Evolutionary conservation across 64 coral and sea anemone species (phyloP).

Genomic region (Montipora sp.): DNA sequence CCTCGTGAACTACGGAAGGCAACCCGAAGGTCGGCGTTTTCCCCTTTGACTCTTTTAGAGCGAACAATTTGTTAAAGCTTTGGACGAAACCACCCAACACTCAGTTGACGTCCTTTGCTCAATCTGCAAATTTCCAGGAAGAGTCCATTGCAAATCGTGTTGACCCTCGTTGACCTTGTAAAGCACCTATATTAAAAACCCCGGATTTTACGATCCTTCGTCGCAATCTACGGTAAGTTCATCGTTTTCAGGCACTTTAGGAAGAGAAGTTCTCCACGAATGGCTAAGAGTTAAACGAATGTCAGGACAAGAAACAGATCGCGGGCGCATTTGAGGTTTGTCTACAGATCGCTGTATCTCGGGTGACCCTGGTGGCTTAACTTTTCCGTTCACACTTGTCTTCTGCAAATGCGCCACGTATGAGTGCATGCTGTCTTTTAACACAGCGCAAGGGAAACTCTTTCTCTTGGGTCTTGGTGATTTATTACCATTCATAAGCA

Average conservation of each 20-base stretch:
- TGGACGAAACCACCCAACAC: too few relatives aligned
- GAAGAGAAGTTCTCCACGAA: slow-evolving; percentile 67
- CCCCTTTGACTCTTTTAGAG: too few relatives aligned
- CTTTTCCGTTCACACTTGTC: not conserved
- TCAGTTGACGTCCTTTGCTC: too few relatives aligned
- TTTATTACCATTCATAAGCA: slow-evolving; percentile 49
- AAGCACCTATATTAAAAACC: too few relatives aligned
- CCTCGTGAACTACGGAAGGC: too few relatives aligned
- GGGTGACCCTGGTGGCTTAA: not conserved
- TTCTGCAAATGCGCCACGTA: slow-evolving; percentile 41
- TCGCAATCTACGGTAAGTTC: slow-evolving; percentile 63
- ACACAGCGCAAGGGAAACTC: not conserved
- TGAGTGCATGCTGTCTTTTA: slow-evolving; percentile 53
- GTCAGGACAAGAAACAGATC: slow-evolving; percentile 78
- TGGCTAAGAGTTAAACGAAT: slow-evolving; percentile 56
- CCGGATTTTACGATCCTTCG: not conserved
- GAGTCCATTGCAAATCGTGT: too few relatives aligned
- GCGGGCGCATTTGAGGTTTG: slow-evolving; percentile 66
- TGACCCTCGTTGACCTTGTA: too few relatives aligned
- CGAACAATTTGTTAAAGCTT: too few relatives aligned
- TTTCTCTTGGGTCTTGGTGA: slow-evolving; percentile 74
- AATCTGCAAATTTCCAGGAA: too few relatives aligned
- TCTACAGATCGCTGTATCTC: slow-evolving; percentile 9
- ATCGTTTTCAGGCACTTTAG: slow-evolving; percentile 81
- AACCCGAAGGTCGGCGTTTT: too few relatives aligned